Evolutionary conservation across 2,888 invertebrate genomes (phyloP).

Genomic region (Amphipyra berbera): DNA sequence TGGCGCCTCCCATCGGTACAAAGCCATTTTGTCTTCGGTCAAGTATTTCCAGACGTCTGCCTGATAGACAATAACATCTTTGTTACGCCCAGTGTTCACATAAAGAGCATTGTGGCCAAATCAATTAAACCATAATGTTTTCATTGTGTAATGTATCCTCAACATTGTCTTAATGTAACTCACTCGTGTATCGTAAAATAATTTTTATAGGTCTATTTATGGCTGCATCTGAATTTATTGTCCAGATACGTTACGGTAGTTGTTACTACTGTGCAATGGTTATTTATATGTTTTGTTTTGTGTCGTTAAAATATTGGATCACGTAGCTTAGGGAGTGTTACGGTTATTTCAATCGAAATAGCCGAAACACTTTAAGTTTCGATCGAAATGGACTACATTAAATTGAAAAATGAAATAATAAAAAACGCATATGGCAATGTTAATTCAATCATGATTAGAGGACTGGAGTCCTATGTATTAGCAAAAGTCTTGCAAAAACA

Average conservation of each 20-base stretch:
- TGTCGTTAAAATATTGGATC: conserved; percentile 62
- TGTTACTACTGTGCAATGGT: conserved; percentile 73
- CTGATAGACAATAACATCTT: conserved; percentile 86
- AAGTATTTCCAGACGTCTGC: conserved; percentile 89
- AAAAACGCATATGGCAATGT: too few relatives aligned
- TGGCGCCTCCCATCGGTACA: conserved; percentile 87
- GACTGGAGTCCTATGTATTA: too few relatives aligned
- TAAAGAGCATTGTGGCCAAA: conserved; percentile 86
- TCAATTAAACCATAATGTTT: conserved; percentile 88
- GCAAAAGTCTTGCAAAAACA: neutral
- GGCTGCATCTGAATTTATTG: conserved; percentile 82
- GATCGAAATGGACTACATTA: too few relatives aligned
- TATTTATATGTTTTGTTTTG: conserved; percentile 77
- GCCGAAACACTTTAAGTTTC: too few relatives aligned
- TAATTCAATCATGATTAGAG: too few relatives aligned
- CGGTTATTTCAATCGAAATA: conserved; percentile 18
- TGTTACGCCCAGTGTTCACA: conserved; percentile 71
- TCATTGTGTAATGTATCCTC: conserved; percentile 84
- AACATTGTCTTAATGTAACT: conserved; percentile 89
- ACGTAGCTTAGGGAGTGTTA: conserved; percentile 21
- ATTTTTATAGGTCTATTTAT: conserved; percentile 89
- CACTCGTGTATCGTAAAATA: conserved; percentile 85
- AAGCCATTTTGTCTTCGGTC: conserved; percentile 89
- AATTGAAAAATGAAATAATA: too few relatives aligned
- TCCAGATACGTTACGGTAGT: conserved; percentile 86